phyloP scores from a whole-genome alignment of 2,888 invertebrate species.

The Drosophila fungiperda region DNA sequence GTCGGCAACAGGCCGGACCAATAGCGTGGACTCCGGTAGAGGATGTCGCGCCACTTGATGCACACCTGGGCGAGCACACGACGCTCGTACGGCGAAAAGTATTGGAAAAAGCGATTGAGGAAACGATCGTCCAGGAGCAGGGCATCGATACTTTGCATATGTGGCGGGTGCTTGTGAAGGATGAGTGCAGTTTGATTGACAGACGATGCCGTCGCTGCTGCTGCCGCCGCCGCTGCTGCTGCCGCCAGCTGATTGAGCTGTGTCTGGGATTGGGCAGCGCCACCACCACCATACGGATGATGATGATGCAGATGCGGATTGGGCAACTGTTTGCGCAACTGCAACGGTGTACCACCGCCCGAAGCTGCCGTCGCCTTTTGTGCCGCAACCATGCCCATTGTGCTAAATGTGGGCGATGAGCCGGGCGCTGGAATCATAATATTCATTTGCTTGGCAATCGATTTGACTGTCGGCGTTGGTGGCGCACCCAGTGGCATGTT shows the following conservation, averaged over 20 bases:
- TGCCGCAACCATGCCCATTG: conserved; percentile 81
- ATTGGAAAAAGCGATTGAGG: conserved; percentile 93
- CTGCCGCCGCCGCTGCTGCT: conserved; percentile 41
- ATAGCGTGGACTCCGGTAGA: conserved; percentile 94
- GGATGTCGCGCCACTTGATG: conserved; percentile 93
- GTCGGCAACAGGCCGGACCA: conserved; percentile 95
- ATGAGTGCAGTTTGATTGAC: conserved; percentile 74
- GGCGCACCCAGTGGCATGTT: conserved; percentile 80
- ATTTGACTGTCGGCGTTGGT: conserved; percentile 82
- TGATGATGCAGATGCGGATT: conserved; percentile 84
- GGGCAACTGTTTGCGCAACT: conserved; percentile 84
- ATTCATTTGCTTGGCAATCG: conserved; percentile 83
- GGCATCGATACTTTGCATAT: conserved; percentile 89
- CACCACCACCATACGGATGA: conserved; percentile 76
- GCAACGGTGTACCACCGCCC: conserved; percentile 80
- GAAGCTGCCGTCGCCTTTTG: conserved; percentile 70
- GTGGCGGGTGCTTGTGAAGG: conserved; percentile 86
- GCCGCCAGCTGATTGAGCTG: conserved; percentile 82
- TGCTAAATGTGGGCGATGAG: conserved; percentile 78
- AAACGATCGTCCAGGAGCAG: conserved; percentile 94
- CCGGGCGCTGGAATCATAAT: conserved; percentile 73
- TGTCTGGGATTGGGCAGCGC: conserved; percentile 65
- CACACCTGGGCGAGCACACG: conserved; percentile 93
- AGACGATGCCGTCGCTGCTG: conserved; percentile 10
- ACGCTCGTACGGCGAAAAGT: conserved; percentile 92